Base-by-base conservation (phyloP, 2,888 invertebrate species). In the Diachrysia chrysitis region DNA sequence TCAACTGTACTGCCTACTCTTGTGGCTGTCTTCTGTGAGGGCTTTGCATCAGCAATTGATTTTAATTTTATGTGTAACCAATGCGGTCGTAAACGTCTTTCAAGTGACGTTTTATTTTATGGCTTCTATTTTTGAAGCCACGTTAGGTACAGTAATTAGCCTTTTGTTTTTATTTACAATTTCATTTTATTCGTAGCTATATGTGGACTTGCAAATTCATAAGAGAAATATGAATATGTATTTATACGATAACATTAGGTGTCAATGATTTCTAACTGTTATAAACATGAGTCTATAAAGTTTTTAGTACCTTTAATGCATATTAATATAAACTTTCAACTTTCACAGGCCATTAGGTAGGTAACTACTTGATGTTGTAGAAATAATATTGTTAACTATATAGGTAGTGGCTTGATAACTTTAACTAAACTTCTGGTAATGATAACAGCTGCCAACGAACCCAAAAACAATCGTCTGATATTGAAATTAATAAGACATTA, bases 11-110 rank as follows among this genome's bases (percentile, higher is more conserved):
- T 19, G 66, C 59, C 57, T 60, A 54, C 62, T 61, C 32, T 29
- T 63, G 69, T 56, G 58, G 57, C 56, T 66, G 61, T 23, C 42
- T 35, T 65, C 61, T 62, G 25, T 65, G 37, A 56, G 60, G 56
- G 60, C 48, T 73, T 62, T 66, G 55, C 58, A 76, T 73, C 67
- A 71, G 25, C 46, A 56, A 59, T 46, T 55, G 21, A 55, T 63
- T 78, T 71, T 61, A 58, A 66, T 60, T 35, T 54, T 23, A 16
- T 79, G 77, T 71, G 37, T 76, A 76, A 76, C 57, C 21, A 25
- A 29, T 65, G 48, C 53, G 46, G 66, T 54, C 32, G 61, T 17
- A 46, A n/a, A n/a, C n/a, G n/a, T 42, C 37, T 21, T 37, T 37
- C 9, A 14, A 9, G 29, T 72, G 60, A 66, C 35, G 35, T 63